These are phyloP conservation scores for Scelioninae gen. 2 DNA, from an alignment of 2,888 invertebrate genomes.

Conservation along the genomic window DNA sequence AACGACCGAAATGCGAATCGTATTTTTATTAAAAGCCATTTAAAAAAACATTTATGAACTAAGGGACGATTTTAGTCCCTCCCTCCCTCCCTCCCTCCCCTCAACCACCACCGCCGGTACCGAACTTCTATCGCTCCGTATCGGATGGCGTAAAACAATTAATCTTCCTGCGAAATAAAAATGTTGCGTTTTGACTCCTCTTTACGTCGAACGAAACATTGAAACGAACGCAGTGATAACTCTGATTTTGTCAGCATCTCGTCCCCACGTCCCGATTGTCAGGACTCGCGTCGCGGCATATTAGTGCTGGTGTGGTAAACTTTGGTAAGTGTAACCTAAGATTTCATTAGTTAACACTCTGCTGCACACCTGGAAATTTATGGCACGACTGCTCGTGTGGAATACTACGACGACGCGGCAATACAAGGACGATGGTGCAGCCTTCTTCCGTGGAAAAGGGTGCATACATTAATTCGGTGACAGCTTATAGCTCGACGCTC, in stretches of 20 bases:
- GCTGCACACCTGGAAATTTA: slow-evolving; percentile 62
- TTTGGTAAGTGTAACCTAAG: slow-evolving; percentile 63
- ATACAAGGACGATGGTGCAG: slow-evolving; percentile 35
- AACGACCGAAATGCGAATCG: slow-evolving; percentile 29
- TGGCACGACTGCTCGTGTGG: slow-evolving; percentile 55
- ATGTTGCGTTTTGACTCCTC: not conserved
- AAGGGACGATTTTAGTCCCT: slow-evolving; percentile 11
- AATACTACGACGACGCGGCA: slow-evolving; percentile 47
- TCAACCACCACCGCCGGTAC: slow-evolving; percentile 3
- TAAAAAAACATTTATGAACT: slow-evolving; percentile 32
- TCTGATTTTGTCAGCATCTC: slow-evolving; percentile 42
- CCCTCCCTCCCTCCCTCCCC: too few relatives aligned
- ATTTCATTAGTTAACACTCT: slow-evolving; percentile 65
- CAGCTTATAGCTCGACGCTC: slow-evolving; percentile 55
- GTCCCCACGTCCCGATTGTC: slow-evolving; percentile 24
- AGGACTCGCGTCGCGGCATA: slow-evolving; percentile 51
- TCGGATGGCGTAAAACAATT: slow-evolving; percentile 11
- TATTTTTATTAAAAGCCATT: slow-evolving; percentile 37
- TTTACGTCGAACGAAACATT: not conserved
- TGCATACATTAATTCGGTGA: slow-evolving; percentile 61
- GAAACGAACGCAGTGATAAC: slow-evolving; percentile 18
- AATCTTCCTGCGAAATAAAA: slow-evolving; percentile 7
- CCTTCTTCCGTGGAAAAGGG: slow-evolving; percentile 48
- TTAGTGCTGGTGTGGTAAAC: slow-evolving; percentile 60
- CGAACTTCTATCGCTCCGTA: slow-evolving; percentile 15